Evolutionary conservation across 2,888 invertebrate species (phyloP), one percentile per base, ranked within the genome.

Genomic region (Archips crataeganus): DNA sequence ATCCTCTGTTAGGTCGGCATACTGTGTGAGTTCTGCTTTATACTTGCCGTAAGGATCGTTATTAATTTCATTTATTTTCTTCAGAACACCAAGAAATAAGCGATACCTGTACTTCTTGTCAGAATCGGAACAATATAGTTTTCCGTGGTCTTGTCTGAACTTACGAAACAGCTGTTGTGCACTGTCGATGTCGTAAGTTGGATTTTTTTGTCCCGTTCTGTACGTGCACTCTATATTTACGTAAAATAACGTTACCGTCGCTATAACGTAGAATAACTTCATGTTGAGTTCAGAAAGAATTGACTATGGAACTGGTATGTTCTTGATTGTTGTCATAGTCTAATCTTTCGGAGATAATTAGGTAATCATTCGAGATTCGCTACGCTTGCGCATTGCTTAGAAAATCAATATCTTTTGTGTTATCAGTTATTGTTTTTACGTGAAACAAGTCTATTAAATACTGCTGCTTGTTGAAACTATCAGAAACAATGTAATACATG

Each of bases 1-100:
- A 6, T 49, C 36, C 8, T 13, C n/a, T 0, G 65, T 65, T 10
- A 65, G 15, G 15, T 65, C 65, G 10, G 65, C 65, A 34, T 10
- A 65, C 36, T 65, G 65, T 10, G 65, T 65, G 15, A 65, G 49
- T 10, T 65, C n/a, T 2, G 51, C 65, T 6, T n/a, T n/a, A 36
- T 36, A 36, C 10, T 6, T n/a, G 9, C 51, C 36, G 11, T 49
- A 13, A 36, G 65, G 65, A n/a, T 65, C 51, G 8, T 15, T 34
- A n/a, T 65, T 65, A 4, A 65, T 51, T 51, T 15, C 36, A 9
- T 65, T 65, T 10, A 65, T 65, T 47, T 36, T 49, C 13, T 51
- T 36, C 8, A 65, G n/a, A 3, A 32, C 10, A 2, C 9, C 10
- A 2, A 51, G 36, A 36, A 65, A 65, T 11, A 65, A 51, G 4